Evolutionary conservation across 2,113 vertebrate species (phyloP).

Genomic region (Anoura caudifer): DNA sequence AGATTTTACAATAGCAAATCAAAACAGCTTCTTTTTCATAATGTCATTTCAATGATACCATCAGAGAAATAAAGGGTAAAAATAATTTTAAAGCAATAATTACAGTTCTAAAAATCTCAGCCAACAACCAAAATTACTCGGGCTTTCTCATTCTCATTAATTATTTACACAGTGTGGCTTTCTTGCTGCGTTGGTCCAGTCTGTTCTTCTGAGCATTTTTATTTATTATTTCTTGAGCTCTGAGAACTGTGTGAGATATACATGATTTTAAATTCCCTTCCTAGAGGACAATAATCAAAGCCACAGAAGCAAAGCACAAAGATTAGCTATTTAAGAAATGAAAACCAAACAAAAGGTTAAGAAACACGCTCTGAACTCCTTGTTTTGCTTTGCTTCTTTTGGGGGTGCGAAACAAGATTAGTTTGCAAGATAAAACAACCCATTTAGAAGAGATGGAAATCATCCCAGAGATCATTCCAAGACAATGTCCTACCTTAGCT

Average conservation of each 20-base stretch:
- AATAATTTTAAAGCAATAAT: slow-evolving; percentile 33
- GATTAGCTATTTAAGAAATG: slow-evolving; percentile 36
- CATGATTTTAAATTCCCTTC: slow-evolving; percentile 44
- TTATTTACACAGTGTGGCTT: slow-evolving; percentile 49
- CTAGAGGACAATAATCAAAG: slow-evolving; percentile 4
- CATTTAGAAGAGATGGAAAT: background rate
- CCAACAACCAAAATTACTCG: background rate
- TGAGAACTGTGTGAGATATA: slow-evolving; percentile 6
- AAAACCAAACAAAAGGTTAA: slow-evolving; percentile 20
- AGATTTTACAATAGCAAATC: slow-evolving; percentile 49
- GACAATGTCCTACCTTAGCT: background rate
- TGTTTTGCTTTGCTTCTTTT: background rate
- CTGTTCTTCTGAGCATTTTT: slow-evolving; percentile 42
- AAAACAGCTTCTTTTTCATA: slow-evolving; percentile 1
- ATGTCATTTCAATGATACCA: slow-evolving; percentile 15
- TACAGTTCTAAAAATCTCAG: slow-evolving; percentile 28
- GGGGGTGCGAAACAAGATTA: background rate
- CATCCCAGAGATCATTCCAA: background rate
- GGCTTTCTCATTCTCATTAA: slow-evolving; percentile 44
- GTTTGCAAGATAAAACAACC: background rate
- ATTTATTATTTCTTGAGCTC: slow-evolving; percentile 53
- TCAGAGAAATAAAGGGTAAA: slow-evolving; percentile 34
- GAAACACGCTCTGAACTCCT: background rate
- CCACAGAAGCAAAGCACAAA: slow-evolving; percentile 42
- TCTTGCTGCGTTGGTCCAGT: slow-evolving; percentile 33